phyloP scores from a whole-genome alignment of 2,113 vertebrate species.

The Corynorhinus townsendii region DNA sequence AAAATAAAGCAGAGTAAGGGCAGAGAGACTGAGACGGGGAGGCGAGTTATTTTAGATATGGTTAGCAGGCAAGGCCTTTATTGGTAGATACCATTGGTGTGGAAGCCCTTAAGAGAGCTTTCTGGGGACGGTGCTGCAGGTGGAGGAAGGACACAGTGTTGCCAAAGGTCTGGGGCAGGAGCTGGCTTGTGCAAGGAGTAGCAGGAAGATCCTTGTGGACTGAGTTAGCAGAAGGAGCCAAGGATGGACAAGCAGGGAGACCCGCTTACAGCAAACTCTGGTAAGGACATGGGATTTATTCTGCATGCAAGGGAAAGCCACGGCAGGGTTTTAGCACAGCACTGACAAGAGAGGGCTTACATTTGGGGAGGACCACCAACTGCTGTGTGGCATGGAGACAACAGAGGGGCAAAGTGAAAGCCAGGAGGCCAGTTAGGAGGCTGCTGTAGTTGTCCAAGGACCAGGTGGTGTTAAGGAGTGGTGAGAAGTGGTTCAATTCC shows the following conservation, averaged over 20 bases:
- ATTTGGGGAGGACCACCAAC: neutral
- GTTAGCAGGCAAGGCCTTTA: neutral
- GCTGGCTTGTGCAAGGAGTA: neutral
- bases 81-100: neutral
- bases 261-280: neutral
- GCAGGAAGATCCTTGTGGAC: neutral
- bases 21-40: neutral
- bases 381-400: neutral
- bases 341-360: neutral
- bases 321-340: neutral
- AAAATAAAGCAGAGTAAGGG: neutral
- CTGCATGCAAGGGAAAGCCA: neutral
- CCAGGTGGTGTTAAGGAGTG: neutral
- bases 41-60: too few species aligned
- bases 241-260: neutral
- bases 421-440: neutral
- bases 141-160: neutral
- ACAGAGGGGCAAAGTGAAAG: neutral
- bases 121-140: neutral
- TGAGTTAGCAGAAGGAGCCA: neutral
- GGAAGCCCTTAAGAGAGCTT: neutral
- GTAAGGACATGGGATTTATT: neutral
- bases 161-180: neutral
- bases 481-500: neutral
- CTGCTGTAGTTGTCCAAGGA: neutral